phyloP scores from a whole-genome alignment of 1,140 invertebrate genomes.

The Yoshiicerus persimilis region DNA sequence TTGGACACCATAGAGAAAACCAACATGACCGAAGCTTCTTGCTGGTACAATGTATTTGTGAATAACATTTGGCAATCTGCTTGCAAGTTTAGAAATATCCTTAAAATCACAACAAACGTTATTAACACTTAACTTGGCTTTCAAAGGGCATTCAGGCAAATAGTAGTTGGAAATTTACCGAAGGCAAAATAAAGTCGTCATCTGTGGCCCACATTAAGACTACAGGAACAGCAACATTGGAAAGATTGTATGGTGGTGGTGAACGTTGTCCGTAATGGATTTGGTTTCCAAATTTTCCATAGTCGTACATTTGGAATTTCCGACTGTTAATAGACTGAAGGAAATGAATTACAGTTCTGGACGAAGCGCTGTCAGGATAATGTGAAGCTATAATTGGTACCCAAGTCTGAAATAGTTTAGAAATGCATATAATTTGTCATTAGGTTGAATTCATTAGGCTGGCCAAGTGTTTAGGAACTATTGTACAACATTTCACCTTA shows the following conservation, averaged over 20 bases:
- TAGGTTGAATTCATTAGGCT: not conserved
- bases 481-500: not conserved
- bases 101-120: not conserved
- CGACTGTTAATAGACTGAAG: constrained; percentile 41
- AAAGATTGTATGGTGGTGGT: constrained; percentile 68
- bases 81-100: not conserved
- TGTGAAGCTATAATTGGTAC: not conserved
- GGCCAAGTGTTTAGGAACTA: not conserved
- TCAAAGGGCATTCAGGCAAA: not conserved
- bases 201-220: constrained; percentile 61
- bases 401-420: constrained; percentile 2
- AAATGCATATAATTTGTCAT: not conserved
- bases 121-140: not conserved
- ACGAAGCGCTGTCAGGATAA: not conserved
- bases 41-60: constrained; percentile 56
- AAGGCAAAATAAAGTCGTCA: not conserved
- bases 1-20: not conserved
- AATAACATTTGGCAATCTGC: constrained; percentile 52
- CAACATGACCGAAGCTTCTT: constrained; percentile 52
- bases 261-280: constrained; percentile 59
- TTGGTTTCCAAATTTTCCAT: constrained; percentile 62
- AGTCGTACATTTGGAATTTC: constrained; percentile 67
- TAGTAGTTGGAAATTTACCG: not conserved
- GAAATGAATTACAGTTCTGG: constrained; percentile 11
- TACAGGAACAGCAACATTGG: constrained; percentile 64